Base-by-base conservation (phyloP, 2,888 invertebrate genomes). In the Ochropleura leucogaster region DNA sequence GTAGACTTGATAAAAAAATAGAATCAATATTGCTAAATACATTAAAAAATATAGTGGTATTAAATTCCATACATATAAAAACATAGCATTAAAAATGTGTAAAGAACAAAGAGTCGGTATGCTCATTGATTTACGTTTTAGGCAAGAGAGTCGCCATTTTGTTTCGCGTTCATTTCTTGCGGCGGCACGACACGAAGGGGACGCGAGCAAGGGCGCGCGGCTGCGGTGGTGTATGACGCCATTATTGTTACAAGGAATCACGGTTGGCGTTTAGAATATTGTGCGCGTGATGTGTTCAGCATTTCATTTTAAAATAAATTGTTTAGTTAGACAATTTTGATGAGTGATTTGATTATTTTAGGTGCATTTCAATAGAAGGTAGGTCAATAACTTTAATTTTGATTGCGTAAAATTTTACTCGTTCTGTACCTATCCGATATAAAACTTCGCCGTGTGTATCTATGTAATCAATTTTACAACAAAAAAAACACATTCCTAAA, bases 81-180 rank as follows among this genome's bases (percentile, higher is more conserved):
- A 49, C 14, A n/a, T n/a, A 42, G 40, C 14, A 18, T 64, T 49
- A n/a, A 55, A 67, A 59, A 59, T 53, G 66, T n/a, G 12, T 18
- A 60, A 65, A n/a, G 20, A 64, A 63, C 30, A 55, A n/a, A 51
- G 53, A 65, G 18, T 71, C 53, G 49, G 73, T 44, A 55, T 18
- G 46, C 6, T 18, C 59, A 84, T 73, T 84, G 80, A 84, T 80
- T 65, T 62, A 40, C 46, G 20, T 20, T 59, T 44, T 44, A 40
- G 30, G 53, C 40, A 10, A 14, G 44, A 79, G 89, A 79, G 89
- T 69, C 92, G 93, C 93, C 93, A 93, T 93, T 90, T 93, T 93
- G 92, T 83, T 80, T 74, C 75, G 79, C 63, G 72, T 77, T 90
- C 89, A 90, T 87, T 87, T 79, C 86, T 76, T 82, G 81, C 70